Percentiles rank a stretch among this genome's conserved stretches.
phyloP scores from a whole-genome alignment of 2,113 vertebrate genomes.

The Sus scrofa region DNA sequence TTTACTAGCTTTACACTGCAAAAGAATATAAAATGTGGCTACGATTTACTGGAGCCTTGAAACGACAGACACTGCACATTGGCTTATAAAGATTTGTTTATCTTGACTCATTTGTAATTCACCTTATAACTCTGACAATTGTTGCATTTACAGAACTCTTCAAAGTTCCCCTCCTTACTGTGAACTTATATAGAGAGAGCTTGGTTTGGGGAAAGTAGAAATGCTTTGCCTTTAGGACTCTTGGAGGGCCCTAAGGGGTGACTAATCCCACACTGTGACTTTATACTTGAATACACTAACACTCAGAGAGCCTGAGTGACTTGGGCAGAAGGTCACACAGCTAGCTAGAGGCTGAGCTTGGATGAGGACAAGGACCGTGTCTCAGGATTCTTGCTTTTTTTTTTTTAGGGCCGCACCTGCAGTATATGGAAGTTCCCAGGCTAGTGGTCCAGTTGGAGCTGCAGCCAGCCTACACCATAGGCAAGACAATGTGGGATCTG shows the following conservation, averaged over 20 bases:
- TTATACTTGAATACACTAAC: background rate
- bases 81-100: background rate
- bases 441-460: too few species aligned
- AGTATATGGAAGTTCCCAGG: too few species aligned
- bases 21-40: background rate
- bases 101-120: background rate
- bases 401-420: too few species aligned
- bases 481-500: too few species aligned
- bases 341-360: background rate
- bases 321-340: background rate
- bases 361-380: background rate
- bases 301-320: background rate
- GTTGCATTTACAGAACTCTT: slow-evolving; percentile 21
- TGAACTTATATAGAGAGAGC: background rate
- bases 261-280: background rate
- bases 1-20: background rate
- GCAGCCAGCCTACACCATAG: too few species aligned
- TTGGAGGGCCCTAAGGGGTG: background rate
- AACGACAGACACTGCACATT: background rate
- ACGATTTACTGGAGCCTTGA: background rate
- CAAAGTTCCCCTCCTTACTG: background rate
- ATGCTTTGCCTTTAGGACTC: background rate
- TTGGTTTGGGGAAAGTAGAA: background rate
- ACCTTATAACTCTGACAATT: background rate
- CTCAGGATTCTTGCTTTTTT: background rate